phyloP scores from a whole-genome alignment of 2,797 vertebrate species.

The Enteromius mattozi region DNA sequence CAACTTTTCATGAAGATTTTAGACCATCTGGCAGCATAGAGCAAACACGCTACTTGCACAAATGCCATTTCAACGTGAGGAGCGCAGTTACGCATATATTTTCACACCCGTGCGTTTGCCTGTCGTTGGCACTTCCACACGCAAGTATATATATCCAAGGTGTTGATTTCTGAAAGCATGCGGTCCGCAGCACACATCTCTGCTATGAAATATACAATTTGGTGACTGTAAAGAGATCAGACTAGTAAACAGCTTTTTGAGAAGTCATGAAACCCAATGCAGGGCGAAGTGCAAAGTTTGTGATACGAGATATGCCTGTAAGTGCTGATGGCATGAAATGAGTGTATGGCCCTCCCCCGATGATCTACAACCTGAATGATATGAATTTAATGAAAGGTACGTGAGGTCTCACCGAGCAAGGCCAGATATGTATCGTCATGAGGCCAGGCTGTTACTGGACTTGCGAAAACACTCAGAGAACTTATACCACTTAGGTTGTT shows the following conservation, averaged over 20 bases:
- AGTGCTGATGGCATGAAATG: conserved; percentile 73
- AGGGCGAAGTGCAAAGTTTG: conserved; percentile 76
- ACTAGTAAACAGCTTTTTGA: conserved; percentile 79
- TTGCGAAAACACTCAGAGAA: conserved; percentile 37
- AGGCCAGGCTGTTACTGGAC: conserved; percentile 55
- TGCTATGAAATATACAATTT: conserved; percentile 79
- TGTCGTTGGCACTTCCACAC: conserved; percentile 67
- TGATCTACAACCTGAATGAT: conserved; percentile 59
- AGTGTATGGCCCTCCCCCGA: conserved; percentile 61
- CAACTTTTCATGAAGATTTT: conserved; percentile 17
- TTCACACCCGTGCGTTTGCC: conserved; percentile 62
- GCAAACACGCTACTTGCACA: not conserved
- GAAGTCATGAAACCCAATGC: conserved; percentile 81
- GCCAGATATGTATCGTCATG: conserved; percentile 35
- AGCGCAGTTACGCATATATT: conserved; percentile 56
- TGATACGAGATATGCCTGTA: conserved; percentile 76
- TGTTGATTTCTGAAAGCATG: conserved; percentile 84
- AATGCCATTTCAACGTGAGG: conserved; percentile 26
- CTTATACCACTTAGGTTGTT: conserved; percentile 49
- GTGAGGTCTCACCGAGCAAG: conserved; percentile 24
- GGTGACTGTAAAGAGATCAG: conserved; percentile 79
- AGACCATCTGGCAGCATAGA: conserved; percentile 9
- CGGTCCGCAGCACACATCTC: conserved; percentile 74
- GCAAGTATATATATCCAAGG: conserved; percentile 78
- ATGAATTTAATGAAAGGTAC: conserved; percentile 67